Conservation (phyloP, 2,797 vertebrate species). For the Pantherophis alleghaniensis region DNA sequence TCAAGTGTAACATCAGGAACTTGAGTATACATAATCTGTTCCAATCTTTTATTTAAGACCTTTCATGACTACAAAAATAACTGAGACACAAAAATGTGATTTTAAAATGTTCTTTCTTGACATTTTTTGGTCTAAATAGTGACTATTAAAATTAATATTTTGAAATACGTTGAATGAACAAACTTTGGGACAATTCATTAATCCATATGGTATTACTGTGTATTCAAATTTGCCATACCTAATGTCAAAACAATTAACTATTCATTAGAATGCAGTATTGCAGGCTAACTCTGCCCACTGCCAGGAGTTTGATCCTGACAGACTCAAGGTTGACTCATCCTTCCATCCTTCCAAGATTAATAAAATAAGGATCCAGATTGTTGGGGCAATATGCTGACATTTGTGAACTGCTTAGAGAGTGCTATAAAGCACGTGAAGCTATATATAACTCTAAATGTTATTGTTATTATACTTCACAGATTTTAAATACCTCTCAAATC, state of each 20-base stretch:
- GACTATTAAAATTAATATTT: neutral
- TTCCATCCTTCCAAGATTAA: neutral
- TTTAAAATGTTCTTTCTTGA: neutral
- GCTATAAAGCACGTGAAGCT: neutral
- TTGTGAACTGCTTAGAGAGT: neutral
- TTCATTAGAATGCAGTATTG: neutral
- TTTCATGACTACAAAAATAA: neutral
- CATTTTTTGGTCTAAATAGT: neutral
- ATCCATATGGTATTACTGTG: neutral
- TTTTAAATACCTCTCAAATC: neutral
- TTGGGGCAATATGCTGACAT: neutral
- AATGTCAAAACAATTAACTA: neutral
- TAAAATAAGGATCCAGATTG: neutral
- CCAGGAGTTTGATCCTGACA: neutral
- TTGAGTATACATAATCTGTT: neutral
- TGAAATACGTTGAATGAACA: neutral
- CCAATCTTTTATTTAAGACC: neutral
- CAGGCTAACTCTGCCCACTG: neutral
- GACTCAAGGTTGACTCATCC: neutral
- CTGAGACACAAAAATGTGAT: neutral
- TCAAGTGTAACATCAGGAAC: conserved; percentile 17
- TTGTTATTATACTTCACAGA: neutral
- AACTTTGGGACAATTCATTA: neutral
- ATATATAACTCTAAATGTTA: neutral
- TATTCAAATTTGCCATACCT: neutral